Conservation (phyloP, 2,113 vertebrate species). For the Megaleporinus macrocephalus region DNA sequence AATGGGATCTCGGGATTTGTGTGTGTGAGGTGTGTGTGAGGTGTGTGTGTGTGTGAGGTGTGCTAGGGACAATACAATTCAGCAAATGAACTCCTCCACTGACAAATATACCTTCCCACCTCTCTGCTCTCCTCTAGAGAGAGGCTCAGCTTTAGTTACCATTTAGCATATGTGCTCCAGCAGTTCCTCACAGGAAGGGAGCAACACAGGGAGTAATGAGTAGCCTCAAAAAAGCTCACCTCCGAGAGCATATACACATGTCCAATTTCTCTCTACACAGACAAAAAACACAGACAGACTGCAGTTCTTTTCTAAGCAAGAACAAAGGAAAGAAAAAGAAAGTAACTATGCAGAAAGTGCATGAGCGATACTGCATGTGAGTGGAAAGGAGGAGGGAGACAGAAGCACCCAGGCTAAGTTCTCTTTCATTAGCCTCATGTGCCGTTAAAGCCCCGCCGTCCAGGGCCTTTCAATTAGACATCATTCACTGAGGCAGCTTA, state of each 20-base stretch:
- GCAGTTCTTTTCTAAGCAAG: too few relatives aligned
- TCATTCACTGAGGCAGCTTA: not conserved
- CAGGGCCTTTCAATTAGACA: not conserved
- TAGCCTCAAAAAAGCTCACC: not conserved
- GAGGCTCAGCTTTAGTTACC: slow-evolving; percentile 37
- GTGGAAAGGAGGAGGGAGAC: not conserved
- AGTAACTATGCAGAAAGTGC: not conserved
- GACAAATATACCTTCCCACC: slow-evolving; percentile 9
- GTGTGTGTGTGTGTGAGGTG: not conserved
- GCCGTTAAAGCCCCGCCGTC: not conserved
- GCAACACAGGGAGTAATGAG: not conserved
- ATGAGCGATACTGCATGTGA: not conserved
- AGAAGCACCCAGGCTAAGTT: not conserved
- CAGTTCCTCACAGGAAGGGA: slow-evolving; percentile 7
- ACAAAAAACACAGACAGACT: too few relatives aligned
- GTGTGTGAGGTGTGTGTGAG: not conserved
- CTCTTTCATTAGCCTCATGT: not conserved
- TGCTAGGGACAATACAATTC: not conserved
- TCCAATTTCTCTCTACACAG: not conserved
- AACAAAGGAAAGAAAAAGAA: not conserved
- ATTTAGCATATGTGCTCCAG: slow-evolving; percentile 19
- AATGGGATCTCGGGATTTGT: not conserved
- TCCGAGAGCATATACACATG: not conserved
- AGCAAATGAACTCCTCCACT: not conserved
- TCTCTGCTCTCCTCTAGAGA: slow-evolving; percentile 6